These are phyloP conservation scores for Hemibagrus wyckioides DNA, from an alignment of 2,113 vertebrate species.

Conservation along the genomic window DNA sequence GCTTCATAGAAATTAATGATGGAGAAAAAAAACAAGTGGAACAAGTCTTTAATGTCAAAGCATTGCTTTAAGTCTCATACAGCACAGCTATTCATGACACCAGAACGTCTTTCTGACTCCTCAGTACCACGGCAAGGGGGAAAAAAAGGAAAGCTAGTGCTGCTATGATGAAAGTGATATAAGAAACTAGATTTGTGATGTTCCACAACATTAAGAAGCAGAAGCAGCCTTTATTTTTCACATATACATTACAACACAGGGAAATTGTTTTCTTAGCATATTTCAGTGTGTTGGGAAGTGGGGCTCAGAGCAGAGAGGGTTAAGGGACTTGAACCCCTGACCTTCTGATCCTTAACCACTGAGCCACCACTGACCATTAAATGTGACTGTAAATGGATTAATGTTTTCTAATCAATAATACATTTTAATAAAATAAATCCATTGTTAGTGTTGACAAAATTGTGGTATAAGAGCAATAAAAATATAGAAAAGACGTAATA, in stretches of 20 bases:
- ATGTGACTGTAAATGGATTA: background rate
- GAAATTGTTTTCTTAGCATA: no score
- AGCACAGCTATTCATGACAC: background rate
- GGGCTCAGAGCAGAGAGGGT: no score
- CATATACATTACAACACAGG: no score
- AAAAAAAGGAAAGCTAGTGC: background rate
- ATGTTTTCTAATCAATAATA: background rate
- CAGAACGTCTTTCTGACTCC: background rate
- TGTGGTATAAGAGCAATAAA: background rate
- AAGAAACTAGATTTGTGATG: background rate
- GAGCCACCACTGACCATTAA: background rate
- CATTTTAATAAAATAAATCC: background rate
- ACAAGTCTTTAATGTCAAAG: background rate
- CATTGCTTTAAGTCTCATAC: background rate
- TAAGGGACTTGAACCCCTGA: no score
- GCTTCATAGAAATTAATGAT: background rate
- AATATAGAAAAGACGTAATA: background rate
- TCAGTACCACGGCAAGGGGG: background rate
- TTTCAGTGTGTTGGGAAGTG: no score
- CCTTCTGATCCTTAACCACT: no score
- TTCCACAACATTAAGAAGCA: background rate
- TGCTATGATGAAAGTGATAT: background rate
- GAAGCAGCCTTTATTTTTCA: no score
- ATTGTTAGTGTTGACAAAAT: background rate
- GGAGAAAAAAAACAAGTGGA: background rate